These are phyloP conservation scores for Ascaphus truei DNA, from an alignment of 2,113 vertebrate species.

Conservation along the genomic window DNA sequence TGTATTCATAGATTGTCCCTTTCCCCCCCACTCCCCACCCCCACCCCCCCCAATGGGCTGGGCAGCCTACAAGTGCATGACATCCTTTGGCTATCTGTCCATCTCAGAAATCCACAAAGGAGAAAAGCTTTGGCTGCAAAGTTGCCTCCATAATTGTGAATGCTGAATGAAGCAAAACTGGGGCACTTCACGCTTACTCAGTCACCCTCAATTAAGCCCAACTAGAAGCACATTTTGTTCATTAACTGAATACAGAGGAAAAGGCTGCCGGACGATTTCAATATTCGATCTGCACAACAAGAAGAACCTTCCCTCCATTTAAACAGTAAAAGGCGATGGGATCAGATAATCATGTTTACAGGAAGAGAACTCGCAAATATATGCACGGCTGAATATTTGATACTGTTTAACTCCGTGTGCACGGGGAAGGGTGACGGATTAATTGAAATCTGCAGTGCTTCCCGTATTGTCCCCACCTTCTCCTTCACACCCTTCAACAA, in stretches of 20 bases:
- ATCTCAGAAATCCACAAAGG: neutral
- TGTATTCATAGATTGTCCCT: neutral
- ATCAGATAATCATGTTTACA: slow-evolving; percentile 19
- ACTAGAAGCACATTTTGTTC: neutral
- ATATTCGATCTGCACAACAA: neutral
- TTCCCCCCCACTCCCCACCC: too few species aligned
- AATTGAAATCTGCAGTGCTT: slow-evolving; percentile 12
- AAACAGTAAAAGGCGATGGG: neutral
- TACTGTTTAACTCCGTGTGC: slow-evolving; percentile 2
- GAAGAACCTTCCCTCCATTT: neutral
- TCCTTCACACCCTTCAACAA: slow-evolving; percentile 17
- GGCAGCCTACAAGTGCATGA: neutral
- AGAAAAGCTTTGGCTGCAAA: neutral
- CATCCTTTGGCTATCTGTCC: neutral
- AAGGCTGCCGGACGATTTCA: neutral
- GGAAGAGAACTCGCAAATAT: slow-evolving; percentile 24
- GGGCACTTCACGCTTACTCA: neutral
- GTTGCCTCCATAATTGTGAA: neutral
- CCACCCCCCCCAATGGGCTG: too few species aligned
- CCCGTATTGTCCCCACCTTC: neutral
- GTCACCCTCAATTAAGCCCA: slow-evolving; percentile 7
- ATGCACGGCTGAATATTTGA: slow-evolving; percentile 2
- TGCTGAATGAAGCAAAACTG: neutral
- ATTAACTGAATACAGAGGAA: neutral
- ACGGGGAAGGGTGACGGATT: slow-evolving; percentile 24